Evolutionary conservation across 1,140 invertebrate genomes (phyloP).

Genomic region (Ips typographus): DNA sequence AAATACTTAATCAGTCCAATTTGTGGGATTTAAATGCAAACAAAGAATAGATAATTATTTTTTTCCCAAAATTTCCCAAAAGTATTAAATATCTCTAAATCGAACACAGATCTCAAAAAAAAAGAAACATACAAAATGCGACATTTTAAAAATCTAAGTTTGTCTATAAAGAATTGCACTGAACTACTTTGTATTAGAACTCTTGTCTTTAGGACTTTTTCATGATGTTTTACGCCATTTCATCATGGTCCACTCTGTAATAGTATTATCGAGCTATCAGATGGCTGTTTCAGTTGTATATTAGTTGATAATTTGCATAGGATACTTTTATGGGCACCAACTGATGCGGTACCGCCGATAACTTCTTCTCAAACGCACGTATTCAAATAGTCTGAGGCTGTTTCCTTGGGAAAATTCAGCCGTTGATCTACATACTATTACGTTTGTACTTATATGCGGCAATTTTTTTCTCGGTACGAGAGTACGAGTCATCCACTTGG

Average conservation of each 20-base stretch:
- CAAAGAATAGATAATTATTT: too few relatives aligned
- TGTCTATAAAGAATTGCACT: too few relatives aligned
- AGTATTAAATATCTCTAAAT: too few relatives aligned
- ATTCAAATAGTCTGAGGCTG: conserved; percentile 8
- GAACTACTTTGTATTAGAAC: too few relatives aligned
- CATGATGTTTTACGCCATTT: conserved; percentile 6
- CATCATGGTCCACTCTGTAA: background rate
- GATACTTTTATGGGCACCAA: conserved; percentile 25
- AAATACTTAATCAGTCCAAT: too few relatives aligned
- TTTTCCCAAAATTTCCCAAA: too few relatives aligned
- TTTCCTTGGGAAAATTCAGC: conserved; percentile 27
- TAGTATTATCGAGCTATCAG: background rate
- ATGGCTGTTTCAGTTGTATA: conserved; percentile 21
- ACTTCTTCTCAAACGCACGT: conserved; percentile 7
- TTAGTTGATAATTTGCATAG: conserved; percentile 28
- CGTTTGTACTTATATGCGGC: conserved; percentile 2
- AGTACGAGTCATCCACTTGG: background rate
- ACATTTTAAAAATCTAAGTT: too few relatives aligned
- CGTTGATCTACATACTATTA: conserved; percentile 4
- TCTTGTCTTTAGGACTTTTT: too few relatives aligned
- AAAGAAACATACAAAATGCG: too few relatives aligned
- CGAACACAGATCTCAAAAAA: too few relatives aligned
- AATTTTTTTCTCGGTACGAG: background rate
- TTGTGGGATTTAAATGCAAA: too few relatives aligned
- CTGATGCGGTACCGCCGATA: conserved; percentile 22